Evolutionary conservation across 2,113 vertebrate species (phyloP), one percentile per base, ranked within the genome.

Genomic region (Macquaria ambigua): DNA sequence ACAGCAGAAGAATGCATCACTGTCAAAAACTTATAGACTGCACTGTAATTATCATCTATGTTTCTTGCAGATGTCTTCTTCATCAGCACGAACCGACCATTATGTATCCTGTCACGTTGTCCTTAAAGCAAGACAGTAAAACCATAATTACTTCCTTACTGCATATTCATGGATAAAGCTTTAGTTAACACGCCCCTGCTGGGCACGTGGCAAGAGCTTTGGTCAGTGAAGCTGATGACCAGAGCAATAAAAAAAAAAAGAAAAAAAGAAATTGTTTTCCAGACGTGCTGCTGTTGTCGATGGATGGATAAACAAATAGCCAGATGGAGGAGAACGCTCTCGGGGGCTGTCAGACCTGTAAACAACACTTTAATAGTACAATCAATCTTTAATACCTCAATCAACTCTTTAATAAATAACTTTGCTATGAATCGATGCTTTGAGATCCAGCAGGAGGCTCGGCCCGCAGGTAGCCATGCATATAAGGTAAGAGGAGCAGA

Each of bases 331-430:
- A 25, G 23, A 62, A 39, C 6, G 52, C 62, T 82, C 59, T 34
- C 0, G 0, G 74, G 70, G 43, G 66, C 55, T n/a, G 52, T 31
- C 61, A 77, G 83, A 62, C 41, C 72, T 56, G 66, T 73, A 77
- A 90, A 90, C 86, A 77, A 75, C 56, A 46, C 73, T 79, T 87
- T 83, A 80, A 87, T 56, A 37, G 14, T 55, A 77, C 77, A 73
- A 92, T 92, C 72, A 85, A 81, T 88, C 79, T 92, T 87, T 90
- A 69, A 92, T 63, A 31, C 61, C 34, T 69, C 79, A 74, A 89
- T 87, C 74, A 67, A n/a, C 28, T 50, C 56, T 83, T 83, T 52
- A 79, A 89, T 83, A 82, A 86, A 89, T 77, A 67, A 79, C 50
- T 55, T 10, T 68, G 73, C 53, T 16, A 25, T 55, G 64, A 78